These are phyloP conservation scores for Lagopus leucura DNA, from an alignment of 2,113 vertebrate species.

Conservation along the genomic window DNA sequence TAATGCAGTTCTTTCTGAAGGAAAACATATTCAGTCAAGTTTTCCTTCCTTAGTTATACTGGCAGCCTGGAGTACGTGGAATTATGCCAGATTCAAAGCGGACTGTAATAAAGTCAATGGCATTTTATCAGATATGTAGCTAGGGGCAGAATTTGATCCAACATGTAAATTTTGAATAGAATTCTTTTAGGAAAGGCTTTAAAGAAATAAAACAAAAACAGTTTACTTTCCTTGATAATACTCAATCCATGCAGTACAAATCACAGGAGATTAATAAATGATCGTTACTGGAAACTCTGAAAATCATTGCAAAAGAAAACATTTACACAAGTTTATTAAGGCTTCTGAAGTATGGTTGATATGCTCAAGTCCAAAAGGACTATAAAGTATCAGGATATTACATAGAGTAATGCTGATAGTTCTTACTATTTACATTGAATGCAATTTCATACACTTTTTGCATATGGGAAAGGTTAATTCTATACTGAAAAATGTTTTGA, in stretches of 20 bases:
- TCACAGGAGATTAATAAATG: conserved; percentile 40
- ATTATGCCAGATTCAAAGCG: conserved; percentile 29
- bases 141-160: conserved; percentile 30
- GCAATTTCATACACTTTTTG: conserved; percentile 20
- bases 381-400: conserved; percentile 63
- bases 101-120: conserved; percentile 19
- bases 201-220: conserved; percentile 54
- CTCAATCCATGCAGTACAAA: conserved; percentile 13
- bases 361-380: conserved; percentile 37
- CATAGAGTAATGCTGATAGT: neutral
- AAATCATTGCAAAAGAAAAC: conserved; percentile 68
- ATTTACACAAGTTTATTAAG: conserved; percentile 61
- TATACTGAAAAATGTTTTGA: conserved; percentile 31
- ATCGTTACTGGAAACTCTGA: conserved; percentile 68
- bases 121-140: conserved; percentile 55
- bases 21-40: neutral
- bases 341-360: conserved; percentile 62
- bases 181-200: conserved; percentile 43
- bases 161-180: neutral
- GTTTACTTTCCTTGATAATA: conserved; percentile 57
- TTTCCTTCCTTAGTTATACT: neutral
- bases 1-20: conserved; percentile 73
- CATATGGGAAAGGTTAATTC: conserved; percentile 31
- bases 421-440: conserved; percentile 30
- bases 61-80: conserved; percentile 28